phyloP scores from a whole-genome alignment of 1,140 invertebrate species.

The Zelostemma sp. region DNA sequence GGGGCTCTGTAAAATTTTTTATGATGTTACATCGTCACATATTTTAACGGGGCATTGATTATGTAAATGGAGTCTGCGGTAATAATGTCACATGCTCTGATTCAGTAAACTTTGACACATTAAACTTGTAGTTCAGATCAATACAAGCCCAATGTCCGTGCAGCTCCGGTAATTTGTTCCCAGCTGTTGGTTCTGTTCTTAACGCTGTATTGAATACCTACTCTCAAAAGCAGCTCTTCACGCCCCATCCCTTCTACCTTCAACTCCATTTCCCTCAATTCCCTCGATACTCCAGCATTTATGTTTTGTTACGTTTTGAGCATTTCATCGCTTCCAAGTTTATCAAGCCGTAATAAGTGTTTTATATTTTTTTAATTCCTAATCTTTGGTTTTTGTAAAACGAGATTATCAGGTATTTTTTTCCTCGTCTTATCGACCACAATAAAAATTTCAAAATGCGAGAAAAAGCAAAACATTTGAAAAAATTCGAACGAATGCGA shows the following conservation, averaged over 20 bases:
- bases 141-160: not conserved
- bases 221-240: not conserved
- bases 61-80: not conserved
- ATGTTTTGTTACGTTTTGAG: not conserved
- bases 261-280: not conserved
- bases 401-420: too few relatives aligned
- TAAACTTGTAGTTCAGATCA: not conserved
- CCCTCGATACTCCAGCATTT: not conserved
- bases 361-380: too few relatives aligned
- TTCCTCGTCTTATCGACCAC: too few relatives aligned
- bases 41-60: not conserved
- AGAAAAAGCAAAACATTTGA: too few relatives aligned
- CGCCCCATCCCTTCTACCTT: not conserved
- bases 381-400: too few relatives aligned
- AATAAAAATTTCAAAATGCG: too few relatives aligned
- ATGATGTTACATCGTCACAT: not conserved
- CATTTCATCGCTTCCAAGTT: not conserved
- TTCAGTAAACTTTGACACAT: not conserved
- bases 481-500: too few relatives aligned
- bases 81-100: not conserved
- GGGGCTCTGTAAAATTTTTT: not conserved
- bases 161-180: not conserved
- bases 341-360: not conserved
- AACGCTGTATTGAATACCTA: conserved; percentile 1
- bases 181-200: conserved; percentile 2